A percentile compares a stretch with the other conserved stretches of the same genome.
Conservation (phyloP, 2,113 vertebrate species). For the Tor tambroides region DNA sequence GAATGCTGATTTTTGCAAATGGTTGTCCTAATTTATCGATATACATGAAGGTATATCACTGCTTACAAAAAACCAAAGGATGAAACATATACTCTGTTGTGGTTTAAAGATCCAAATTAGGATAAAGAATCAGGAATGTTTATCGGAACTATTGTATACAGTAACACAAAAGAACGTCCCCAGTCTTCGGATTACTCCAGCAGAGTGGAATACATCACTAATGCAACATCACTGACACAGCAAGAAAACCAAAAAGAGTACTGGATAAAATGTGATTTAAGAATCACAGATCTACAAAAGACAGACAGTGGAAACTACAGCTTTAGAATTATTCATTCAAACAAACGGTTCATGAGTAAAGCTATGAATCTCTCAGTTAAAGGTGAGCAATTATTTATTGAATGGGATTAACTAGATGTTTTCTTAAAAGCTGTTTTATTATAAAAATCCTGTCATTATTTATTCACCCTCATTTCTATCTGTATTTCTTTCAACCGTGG, state of each 20-base stretch:
- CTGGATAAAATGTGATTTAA: conserved; percentile 43
- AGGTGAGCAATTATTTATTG: conserved; percentile 54
- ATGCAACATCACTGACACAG: fast-evolving
- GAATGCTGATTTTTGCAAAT: neutral
- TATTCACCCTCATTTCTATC: neutral
- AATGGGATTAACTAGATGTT: no score
- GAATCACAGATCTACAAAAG: conserved; percentile 60
- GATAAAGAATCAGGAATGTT: neutral
- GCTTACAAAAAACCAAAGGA: fast-evolving
- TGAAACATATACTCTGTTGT: conserved; percentile 51
- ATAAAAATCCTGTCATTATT: neutral
- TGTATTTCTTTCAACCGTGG: neutral
- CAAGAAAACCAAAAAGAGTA: fast-evolving
- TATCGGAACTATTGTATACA: conserved; percentile 56
- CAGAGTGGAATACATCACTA: conserved; percentile 50
- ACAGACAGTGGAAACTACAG: conserved; percentile 65
- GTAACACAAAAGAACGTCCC: fast-evolving
- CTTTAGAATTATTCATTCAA: conserved; percentile 46
- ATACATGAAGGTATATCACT: no score
- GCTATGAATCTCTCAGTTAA: conserved; percentile 41
- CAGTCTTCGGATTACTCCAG: conserved; percentile 43
- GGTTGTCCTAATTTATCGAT: neutral
- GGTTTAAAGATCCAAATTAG: conserved; percentile 63
- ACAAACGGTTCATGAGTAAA: fast-evolving
- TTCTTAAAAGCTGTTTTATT: no score